A percentile compares a stretch with the other conserved stretches of the same genome.
Conservation (phyloP, 2,113 vertebrate species). For the Tachycineta bicolor region DNA sequence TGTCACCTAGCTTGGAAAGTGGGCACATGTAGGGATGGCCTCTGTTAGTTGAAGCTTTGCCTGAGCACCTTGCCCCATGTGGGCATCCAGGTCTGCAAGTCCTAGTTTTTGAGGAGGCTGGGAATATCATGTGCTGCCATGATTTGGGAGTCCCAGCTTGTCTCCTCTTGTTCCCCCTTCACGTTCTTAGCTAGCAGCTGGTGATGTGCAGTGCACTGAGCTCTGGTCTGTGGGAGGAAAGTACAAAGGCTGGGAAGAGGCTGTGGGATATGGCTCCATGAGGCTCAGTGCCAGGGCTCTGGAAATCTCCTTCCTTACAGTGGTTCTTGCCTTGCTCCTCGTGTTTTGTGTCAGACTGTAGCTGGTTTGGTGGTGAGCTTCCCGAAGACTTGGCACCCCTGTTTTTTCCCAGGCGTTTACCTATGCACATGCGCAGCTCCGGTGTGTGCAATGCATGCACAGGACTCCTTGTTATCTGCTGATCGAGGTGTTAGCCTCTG, state of each 20-base stretch:
- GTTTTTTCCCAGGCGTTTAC: not conserved
- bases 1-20: fast-evolving
- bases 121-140: not conserved
- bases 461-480: constrained; percentile 8
- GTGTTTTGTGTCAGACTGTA: not conserved
- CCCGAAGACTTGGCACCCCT: not conserved
- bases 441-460: not conserved
- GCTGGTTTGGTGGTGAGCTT: not conserved
- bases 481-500: not conserved
- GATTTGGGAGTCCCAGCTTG: not conserved
- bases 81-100: not conserved
- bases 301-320: not conserved
- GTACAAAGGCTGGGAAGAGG: not conserved
- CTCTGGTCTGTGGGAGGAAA: not conserved
- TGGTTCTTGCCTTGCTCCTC: not conserved
- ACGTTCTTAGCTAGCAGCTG: not conserved
- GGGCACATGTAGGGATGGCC: not conserved
- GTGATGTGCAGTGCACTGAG: not conserved
- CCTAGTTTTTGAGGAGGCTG: not conserved
- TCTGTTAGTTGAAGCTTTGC: not conserved
- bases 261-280: not conserved
- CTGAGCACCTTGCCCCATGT: not conserved
- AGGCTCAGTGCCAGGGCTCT: not conserved
- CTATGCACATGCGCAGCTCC: not conserved
- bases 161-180: not conserved